These are phyloP conservation scores for Brachypteracias leptosomus DNA, from an alignment of 2,113 vertebrate genomes.

Conservation along the genomic window DNA sequence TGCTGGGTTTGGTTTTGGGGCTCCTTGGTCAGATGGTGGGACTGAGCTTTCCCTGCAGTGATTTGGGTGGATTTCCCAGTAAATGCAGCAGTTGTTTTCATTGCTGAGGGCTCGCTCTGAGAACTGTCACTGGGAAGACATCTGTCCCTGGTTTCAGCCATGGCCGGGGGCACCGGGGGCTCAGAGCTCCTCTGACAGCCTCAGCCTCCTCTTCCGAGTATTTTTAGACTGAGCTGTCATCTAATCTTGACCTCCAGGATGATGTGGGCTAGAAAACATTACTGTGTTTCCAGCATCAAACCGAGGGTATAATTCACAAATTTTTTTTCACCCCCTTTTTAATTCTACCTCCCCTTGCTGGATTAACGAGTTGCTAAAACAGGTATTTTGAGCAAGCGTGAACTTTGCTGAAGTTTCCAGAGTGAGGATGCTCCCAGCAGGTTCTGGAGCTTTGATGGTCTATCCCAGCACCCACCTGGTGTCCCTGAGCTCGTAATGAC, in stretches of 20 bases:
- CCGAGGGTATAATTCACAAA: background rate
- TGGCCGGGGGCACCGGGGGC: background rate
- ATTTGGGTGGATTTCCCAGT: background rate
- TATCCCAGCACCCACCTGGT: background rate
- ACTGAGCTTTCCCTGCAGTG: background rate
- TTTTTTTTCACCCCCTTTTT: background rate
- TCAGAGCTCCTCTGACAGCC: background rate
- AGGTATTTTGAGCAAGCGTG: background rate
- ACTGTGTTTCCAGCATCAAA: background rate
- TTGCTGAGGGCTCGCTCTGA: background rate
- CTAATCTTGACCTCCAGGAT: slow-evolving; percentile 35
- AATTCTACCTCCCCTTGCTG: background rate
- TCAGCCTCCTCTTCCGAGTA: background rate
- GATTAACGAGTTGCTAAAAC: background rate
- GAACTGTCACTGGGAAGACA: background rate
- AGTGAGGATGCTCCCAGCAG: background rate
- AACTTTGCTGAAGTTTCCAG: background rate
- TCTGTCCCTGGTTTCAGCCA: background rate
- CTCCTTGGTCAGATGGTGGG: background rate
- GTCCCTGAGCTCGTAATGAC: background rate
- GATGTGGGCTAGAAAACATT: slow-evolving; percentile 35
- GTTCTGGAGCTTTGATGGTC: background rate
- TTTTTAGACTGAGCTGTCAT: slow-evolving; percentile 57
- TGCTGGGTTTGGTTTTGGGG: background rate
- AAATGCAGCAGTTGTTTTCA: background rate